Base-by-base conservation (phyloP, 2,888 invertebrate species). In the Leistus spinibarbis region DNA sequence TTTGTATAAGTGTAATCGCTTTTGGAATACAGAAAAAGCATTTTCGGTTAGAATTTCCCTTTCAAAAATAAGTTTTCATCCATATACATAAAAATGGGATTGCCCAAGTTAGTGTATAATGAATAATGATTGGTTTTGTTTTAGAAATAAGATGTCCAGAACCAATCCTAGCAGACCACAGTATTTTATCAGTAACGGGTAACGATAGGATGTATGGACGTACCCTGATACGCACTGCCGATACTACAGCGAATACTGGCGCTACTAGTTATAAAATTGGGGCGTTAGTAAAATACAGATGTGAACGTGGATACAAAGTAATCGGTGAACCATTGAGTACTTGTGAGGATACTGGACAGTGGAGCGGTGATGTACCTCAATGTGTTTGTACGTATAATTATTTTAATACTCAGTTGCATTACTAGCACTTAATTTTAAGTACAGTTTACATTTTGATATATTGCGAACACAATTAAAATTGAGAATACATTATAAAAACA, bases 121-220 rank as follows among this genome's bases (percentile, higher is more conserved):
- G n/a, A 69, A 23, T 56, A 22, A 56, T 54, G n/a, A n/a, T 23
- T 53, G 16, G n/a, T 76, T 76, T 57, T 78, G 72, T 82, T 84
- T 0, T 84, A 95, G 96, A 96, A 87, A 95, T 96, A 78, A 91
- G 96, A 70, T 97, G 97, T 81, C 89, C 92, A 0, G 95, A 95
- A 81, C 96, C 97, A 0, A 86, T 91, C 1, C 87, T 95, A 24
- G 93, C 96, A 0, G 91, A 93, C 24, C 95, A 96, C 83, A 93
- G 95, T 78, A 93, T 96, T 20, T 88, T 96, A 0, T 95, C 96
- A 0, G 94, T 96, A 40, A 95, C 96, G 0, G 95, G 95, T 69
- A 97, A 96, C 83, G 97, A 97, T 83, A 89, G 97, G 68, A 93
- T 94, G 90, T 95, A 95, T 82, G 95, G 95, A 0, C 89, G 95